phyloP scores from a whole-genome alignment of 2,797 vertebrate genomes.

The Poecilia wingei region DNA sequence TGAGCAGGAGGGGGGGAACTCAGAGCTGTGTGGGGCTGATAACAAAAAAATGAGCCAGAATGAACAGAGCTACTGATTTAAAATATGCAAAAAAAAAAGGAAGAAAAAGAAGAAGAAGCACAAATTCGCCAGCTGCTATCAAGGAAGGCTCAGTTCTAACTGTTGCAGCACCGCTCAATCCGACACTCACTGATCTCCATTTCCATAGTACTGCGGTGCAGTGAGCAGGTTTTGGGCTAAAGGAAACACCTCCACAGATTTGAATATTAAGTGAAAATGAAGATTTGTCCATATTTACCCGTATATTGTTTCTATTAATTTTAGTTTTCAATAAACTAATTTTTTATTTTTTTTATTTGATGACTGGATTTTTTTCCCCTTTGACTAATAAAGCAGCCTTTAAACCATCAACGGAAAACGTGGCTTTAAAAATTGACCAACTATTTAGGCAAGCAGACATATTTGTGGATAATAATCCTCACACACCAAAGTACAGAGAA shows the following conservation, averaged over 20 bases:
- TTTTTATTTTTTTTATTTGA: neutral
- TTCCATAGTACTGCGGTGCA: constrained; percentile 36
- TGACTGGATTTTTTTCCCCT: neutral
- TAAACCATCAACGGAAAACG: neutral
- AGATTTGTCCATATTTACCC: constrained; percentile 18
- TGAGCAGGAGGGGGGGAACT: constrained; percentile 42
- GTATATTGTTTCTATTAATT: constrained; percentile 23
- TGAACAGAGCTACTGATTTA: constrained; percentile 57
- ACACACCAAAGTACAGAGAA: neutral
- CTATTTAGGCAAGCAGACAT: neutral
- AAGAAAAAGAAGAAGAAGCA: constrained; percentile 54
- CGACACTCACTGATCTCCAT: constrained; percentile 50
- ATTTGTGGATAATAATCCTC: neutral
- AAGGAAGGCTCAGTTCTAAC: constrained; percentile 34
- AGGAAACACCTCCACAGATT: constrained; percentile 14
- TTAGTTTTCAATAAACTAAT: neutral
- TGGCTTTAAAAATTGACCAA: neutral
- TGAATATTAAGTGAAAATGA: constrained; percentile 13
- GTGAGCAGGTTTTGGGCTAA: constrained; percentile 44
- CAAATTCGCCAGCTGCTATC: constrained; percentile 45
- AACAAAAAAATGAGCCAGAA: constrained; percentile 62
- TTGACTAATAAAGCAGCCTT: neutral
- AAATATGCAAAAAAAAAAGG: constrained; percentile 69
- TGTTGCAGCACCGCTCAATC: constrained; percentile 25
- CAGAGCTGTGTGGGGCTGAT: constrained; percentile 66